Conservation (phyloP, 2,888 invertebrate species). For the Alentia gelatinosa region DNA sequence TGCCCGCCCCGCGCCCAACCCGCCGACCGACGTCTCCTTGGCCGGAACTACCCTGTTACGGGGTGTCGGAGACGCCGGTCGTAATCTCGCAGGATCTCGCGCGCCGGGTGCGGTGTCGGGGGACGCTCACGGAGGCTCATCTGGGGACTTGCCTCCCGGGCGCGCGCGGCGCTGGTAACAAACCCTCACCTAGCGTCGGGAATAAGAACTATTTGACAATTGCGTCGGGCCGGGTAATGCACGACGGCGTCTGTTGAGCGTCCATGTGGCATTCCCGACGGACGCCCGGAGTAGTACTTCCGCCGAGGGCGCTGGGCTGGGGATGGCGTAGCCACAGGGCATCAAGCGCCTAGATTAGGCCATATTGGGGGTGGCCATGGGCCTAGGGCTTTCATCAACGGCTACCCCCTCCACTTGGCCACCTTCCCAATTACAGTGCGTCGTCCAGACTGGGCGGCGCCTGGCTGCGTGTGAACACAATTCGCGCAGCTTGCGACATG, state of each 20-base stretch:
- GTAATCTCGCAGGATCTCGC: conserved; percentile 4
- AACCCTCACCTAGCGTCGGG: conserved; percentile 4
- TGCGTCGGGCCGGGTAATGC: background rate
- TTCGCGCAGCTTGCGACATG: conserved; percentile 32
- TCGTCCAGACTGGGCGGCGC: background rate
- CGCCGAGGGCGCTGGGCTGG: background rate
- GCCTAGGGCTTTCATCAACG: background rate
- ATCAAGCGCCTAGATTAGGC: background rate
- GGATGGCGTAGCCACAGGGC: background rate
- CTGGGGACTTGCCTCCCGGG: conserved; percentile 14
- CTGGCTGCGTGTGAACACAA: conserved; percentile 44
- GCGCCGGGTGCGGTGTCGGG: conserved; percentile 15
- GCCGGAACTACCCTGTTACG: conserved; percentile 44
- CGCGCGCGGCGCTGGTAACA: background rate
- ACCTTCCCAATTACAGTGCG: background rate
- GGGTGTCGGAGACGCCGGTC: conserved; percentile 18
- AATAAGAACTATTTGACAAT: conserved; percentile 47
- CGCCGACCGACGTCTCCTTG: background rate
- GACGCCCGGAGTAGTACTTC: background rate
- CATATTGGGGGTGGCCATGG: background rate
- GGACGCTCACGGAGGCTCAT: conserved; percentile 26
- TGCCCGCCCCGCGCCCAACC: background rate
- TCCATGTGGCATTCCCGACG: background rate
- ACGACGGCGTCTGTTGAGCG: background rate
- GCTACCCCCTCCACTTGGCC: background rate